A percentile compares a stretch with the other conserved stretches of the same genome.
phyloP scores from a whole-genome alignment of 2,797 vertebrate genomes.

The Sebastes nivosus region DNA sequence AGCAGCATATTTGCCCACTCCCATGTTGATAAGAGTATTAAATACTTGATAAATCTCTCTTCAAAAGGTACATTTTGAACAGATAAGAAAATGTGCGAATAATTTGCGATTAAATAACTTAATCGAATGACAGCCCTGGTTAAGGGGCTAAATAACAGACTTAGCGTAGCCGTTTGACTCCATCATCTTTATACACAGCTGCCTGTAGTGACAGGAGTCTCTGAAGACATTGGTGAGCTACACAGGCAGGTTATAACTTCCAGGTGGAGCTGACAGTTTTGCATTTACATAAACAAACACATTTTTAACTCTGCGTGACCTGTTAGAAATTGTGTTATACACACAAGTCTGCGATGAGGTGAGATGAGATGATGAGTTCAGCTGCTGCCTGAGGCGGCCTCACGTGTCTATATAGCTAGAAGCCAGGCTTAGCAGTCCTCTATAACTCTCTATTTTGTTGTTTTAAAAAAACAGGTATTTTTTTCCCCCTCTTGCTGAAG shows the following conservation, averaged over 20 bases:
- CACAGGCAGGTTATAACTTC: neutral
- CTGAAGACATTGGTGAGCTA: neutral
- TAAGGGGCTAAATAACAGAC: neutral
- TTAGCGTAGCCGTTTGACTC: neutral
- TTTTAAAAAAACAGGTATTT: neutral
- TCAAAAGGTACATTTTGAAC: no score
- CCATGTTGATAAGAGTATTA: no score
- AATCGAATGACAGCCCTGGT: no score
- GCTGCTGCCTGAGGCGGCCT: constrained; percentile 6
- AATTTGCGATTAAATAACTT: no score
- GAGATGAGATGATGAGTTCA: constrained; percentile 3
- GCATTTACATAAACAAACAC: neutral
- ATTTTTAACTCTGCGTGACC: constrained; percentile 7
- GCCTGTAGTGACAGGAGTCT: neutral
- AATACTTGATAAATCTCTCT: no score
- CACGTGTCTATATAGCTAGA: neutral
- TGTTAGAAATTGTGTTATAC: neutral
- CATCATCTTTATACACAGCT: neutral
- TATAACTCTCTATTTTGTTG: neutral
- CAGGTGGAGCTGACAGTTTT: neutral
- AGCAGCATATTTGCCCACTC: no score
- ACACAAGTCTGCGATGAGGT: neutral
- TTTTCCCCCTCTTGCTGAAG: neutral
- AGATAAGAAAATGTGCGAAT: no score
- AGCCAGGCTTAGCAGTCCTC: neutral